These are phyloP conservation scores for Leptarthrus brevirostris DNA, from an alignment of 2,888 invertebrate species.

Conservation along the genomic window DNA sequence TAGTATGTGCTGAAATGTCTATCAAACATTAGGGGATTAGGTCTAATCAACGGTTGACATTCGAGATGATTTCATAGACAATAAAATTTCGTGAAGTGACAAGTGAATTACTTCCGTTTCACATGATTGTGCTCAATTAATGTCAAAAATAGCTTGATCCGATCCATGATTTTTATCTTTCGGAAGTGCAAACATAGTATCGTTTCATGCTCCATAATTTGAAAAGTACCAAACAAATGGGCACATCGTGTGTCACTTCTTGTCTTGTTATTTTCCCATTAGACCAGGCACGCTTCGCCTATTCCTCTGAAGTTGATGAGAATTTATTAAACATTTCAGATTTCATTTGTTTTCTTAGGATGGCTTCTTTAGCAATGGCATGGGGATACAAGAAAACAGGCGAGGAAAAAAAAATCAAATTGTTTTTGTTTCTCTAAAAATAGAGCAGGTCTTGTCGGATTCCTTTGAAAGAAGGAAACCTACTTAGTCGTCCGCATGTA, in stretches of 20 bases:
- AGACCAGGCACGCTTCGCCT: constrained; percentile 7
- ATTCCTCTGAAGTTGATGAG: neutral
- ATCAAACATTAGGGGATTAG: too few relatives aligned
- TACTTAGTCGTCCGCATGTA: constrained; percentile 31
- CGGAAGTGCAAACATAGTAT: too few relatives aligned
- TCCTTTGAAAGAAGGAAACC: constrained; percentile 38
- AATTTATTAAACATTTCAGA: constrained; percentile 37
- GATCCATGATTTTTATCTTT: too few relatives aligned
- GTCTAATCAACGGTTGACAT: too few relatives aligned
- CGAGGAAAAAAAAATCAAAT: neutral
- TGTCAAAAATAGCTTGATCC: too few relatives aligned
- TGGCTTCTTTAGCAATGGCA: too few relatives aligned
- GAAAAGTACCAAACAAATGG: neutral
- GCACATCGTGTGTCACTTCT: constrained; percentile 28
- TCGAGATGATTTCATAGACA: too few relatives aligned
- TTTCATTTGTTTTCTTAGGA: constrained; percentile 34
- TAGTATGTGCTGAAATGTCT: too few relatives aligned
- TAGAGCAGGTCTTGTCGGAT: constrained; percentile 21
- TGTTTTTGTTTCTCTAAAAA: constrained; percentile 30
- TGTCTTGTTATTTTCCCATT: constrained; percentile 27
- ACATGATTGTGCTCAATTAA: too few relatives aligned
- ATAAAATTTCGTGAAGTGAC: too few relatives aligned
- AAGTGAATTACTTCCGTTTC: too few relatives aligned
- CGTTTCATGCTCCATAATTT: too few relatives aligned
- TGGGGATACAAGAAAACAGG: neutral